phyloP scores from a whole-genome alignment of 2,797 vertebrate genomes.

The Sardinella longiceps region DNA sequence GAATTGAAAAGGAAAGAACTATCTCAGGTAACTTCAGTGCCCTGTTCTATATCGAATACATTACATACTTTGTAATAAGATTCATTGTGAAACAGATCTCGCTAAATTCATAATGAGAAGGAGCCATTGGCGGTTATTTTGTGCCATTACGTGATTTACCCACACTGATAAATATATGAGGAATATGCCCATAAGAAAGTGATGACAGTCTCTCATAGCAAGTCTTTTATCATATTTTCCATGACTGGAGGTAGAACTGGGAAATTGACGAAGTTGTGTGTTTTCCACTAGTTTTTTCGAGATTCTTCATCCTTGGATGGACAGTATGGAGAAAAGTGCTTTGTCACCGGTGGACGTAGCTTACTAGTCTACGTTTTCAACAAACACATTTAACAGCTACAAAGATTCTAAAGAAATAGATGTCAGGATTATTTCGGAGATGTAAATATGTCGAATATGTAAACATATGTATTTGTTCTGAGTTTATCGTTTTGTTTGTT shows the following conservation, averaged over 20 bases:
- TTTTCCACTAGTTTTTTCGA: constrained; percentile 73
- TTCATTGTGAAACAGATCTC: not conserved
- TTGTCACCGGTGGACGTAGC: constrained; percentile 58
- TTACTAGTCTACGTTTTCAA: constrained; percentile 58
- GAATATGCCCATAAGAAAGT: not conserved
- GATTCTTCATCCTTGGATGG: constrained; percentile 61
- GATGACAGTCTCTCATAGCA: not conserved
- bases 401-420: constrained; percentile 85
- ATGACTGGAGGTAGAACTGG: constrained; percentile 62
- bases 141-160: constrained; percentile 57
- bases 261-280: constrained; percentile 66
- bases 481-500: constrained; percentile 75
- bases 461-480: constrained; percentile 89
- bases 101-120: constrained; percentile 14
- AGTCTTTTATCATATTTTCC: constrained; percentile 58
- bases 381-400: constrained; percentile 62
- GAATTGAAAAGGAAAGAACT: constrained; percentile 71
- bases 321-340: constrained; percentile 66
- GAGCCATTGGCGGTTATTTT: constrained; percentile 32
- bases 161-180: not conserved
- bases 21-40: constrained; percentile 81
- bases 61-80: constrained; percentile 14
- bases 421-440: constrained; percentile 84
- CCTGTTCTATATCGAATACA: constrained; percentile 7
- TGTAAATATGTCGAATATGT: constrained; percentile 98